Conservation (phyloP, 1,140 invertebrate genomes). For the Drosophila watanabei region DNA sequence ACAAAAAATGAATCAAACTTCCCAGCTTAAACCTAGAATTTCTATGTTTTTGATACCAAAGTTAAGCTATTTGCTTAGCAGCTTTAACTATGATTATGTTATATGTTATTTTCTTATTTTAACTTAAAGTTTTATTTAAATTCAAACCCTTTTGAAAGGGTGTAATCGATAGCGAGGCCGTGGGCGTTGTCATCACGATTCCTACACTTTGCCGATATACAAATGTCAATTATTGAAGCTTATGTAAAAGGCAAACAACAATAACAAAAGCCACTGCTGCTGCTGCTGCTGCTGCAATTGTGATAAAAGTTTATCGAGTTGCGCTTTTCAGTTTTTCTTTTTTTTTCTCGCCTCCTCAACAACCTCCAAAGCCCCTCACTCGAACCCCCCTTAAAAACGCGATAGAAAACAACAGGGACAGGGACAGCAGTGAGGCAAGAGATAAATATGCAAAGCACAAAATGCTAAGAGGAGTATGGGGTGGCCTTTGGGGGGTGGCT, state of each 20-base stretch:
- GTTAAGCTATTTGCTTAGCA: neutral
- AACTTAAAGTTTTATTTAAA: neutral
- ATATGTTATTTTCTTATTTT: neutral
- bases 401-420: constrained; percentile 34
- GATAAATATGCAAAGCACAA: constrained; percentile 77
- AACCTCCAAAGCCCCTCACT: constrained; percentile 2
- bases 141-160: constrained; percentile 9
- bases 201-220: constrained; percentile 31
- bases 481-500: neutral
- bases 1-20: no score
- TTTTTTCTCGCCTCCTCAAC: constrained; percentile 34
- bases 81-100: neutral
- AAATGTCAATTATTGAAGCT: constrained; percentile 54
- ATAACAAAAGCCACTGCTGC: constrained; percentile 57
- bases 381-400: constrained; percentile 2
- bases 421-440: constrained; percentile 58
- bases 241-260: constrained; percentile 42
- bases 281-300: constrained; percentile 66
- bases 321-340: constrained; percentile 54
- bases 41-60: neutral
- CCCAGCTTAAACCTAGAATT: neutral
- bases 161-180: constrained; percentile 17
- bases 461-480: constrained; percentile 7
- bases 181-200: constrained; percentile 51
- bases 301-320: constrained; percentile 81